Conservation (phyloP, 2,113 vertebrate genomes). For the Hystrix cristata region DNA sequence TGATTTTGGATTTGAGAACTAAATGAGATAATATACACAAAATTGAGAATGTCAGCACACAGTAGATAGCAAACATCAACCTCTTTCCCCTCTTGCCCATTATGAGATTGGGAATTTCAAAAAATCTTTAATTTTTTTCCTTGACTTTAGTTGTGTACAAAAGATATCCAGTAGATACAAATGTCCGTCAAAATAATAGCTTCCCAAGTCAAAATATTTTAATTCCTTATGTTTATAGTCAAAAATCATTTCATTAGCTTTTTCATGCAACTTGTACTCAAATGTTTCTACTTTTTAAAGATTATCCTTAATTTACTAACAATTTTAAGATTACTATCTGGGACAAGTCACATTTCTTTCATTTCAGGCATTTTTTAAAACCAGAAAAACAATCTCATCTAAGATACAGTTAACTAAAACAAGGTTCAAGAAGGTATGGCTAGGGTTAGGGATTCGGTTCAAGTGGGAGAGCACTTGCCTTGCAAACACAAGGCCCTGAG, state of each 20-base stretch:
- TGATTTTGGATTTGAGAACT: neutral
- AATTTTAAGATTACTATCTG: neutral
- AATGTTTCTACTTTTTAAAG: conserved; percentile 2
- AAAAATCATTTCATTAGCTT: neutral
- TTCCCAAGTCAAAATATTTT: neutral
- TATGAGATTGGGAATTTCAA: neutral
- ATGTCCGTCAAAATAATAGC: conserved; percentile 6
- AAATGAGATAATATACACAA: neutral
- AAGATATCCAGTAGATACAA: neutral
- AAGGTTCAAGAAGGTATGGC: neutral
- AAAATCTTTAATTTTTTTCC: conserved; percentile 32
- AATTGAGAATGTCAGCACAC: neutral
- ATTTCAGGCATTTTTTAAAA: neutral
- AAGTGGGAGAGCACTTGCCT: too few relatives aligned
- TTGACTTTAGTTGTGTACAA: neutral
- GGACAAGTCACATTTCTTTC: neutral
- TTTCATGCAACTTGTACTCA: neutral
- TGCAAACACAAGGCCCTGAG: too few relatives aligned
- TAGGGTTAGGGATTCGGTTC: neutral
- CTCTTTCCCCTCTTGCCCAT: neutral
- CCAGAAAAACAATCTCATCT: neutral
- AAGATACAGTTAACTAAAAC: neutral
- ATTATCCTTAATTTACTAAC: conserved; percentile 5
- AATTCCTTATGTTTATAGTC: neutral
- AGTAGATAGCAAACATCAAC: neutral